These are phyloP conservation scores for Petrophora chlorosata DNA, from an alignment of 2,888 invertebrate species.

Conservation along the genomic window DNA sequence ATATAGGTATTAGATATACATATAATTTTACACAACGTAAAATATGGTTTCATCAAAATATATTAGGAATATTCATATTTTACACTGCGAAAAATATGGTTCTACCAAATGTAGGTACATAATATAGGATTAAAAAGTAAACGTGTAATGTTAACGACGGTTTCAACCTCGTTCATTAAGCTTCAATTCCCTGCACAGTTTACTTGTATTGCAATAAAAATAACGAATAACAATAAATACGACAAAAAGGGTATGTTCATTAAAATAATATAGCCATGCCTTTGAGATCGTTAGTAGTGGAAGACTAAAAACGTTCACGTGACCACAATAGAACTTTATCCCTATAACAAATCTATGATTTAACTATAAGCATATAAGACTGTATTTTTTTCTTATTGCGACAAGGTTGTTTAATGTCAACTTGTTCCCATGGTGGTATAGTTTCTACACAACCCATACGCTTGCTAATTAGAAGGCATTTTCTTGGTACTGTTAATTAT, in stretches of 20 bases:
- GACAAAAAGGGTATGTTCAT: conserved; percentile 14
- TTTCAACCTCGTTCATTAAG: conserved; percentile 2
- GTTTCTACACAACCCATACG: conserved; percentile 10
- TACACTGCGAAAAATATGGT: too few species aligned
- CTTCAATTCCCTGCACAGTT: background rate
- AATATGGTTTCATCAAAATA: too few species aligned
- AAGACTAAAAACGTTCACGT: background rate
- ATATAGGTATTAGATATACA: too few species aligned
- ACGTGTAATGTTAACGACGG: too few species aligned
- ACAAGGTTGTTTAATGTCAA: conserved; percentile 1
- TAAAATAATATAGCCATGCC: conserved; percentile 13
- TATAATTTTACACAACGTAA: too few species aligned
- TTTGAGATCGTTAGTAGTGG: conserved; percentile 9
- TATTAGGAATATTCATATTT: too few species aligned
- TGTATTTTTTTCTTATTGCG: background rate
- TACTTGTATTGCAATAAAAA: conserved; percentile 10
- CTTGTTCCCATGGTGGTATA: background rate
- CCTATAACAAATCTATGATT: background rate
- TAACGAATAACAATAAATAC: conserved; percentile 17
- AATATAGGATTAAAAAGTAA: too few species aligned
- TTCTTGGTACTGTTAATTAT: conserved; percentile 24
- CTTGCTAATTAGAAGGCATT: conserved; percentile 22
- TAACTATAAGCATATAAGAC: too few species aligned
- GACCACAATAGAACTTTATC: background rate
- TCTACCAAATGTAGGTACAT: too few species aligned